Evolutionary conservation across 2,113 vertebrate species (phyloP).

Genomic region (Neopipo cinnamomea): DNA sequence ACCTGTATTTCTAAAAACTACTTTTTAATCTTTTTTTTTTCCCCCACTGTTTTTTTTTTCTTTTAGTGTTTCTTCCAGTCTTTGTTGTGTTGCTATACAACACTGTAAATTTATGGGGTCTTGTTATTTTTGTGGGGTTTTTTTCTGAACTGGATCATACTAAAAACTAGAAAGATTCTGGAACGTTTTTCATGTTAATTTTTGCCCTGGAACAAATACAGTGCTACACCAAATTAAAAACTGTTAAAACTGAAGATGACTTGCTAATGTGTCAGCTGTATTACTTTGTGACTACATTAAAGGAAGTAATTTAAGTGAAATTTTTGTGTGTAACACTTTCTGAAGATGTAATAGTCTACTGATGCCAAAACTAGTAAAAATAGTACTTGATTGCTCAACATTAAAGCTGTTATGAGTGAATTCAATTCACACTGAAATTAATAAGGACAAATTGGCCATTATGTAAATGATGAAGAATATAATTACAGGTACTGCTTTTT

Average conservation of each 20-base stretch:
- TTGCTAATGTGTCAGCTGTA: neutral
- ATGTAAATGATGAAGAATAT: neutral
- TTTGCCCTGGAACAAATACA: neutral
- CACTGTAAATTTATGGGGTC: neutral
- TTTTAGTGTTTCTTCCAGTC: neutral
- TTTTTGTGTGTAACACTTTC: neutral
- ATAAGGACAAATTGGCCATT: neutral
- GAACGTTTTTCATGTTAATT: neutral
- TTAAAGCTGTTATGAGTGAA: neutral
- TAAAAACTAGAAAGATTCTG: neutral
- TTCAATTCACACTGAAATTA: neutral
- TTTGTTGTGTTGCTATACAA: neutral
- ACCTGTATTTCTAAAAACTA: conserved; percentile 33
- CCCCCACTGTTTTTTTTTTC: neutral
- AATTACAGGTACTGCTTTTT: conserved; percentile 63
- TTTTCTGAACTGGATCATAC: neutral
- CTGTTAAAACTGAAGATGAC: neutral
- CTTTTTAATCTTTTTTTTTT: neutral
- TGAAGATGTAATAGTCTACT: neutral
- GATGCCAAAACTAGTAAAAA: neutral
- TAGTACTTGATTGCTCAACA: neutral
- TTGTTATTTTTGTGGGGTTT: neutral
- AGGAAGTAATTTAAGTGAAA: neutral
- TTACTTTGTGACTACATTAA: neutral
- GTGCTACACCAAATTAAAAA: neutral